Conservation (phyloP, 2,113 vertebrate species). For the Rissa tridactyla region DNA sequence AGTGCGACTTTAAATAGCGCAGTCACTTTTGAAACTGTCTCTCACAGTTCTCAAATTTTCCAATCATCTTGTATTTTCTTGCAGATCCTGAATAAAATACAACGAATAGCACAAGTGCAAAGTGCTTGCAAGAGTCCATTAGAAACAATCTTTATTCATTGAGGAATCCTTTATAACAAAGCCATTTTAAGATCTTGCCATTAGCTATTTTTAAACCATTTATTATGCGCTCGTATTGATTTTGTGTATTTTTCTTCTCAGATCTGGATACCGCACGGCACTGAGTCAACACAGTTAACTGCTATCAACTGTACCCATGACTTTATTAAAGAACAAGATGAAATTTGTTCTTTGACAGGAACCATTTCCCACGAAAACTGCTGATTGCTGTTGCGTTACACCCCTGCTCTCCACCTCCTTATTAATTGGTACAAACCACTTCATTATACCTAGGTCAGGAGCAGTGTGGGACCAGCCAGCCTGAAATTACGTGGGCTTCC, state of each 20-base stretch:
- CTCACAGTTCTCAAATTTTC: neutral
- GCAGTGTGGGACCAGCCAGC: rapidly evolving
- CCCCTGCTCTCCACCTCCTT: neutral
- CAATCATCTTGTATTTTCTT: neutral
- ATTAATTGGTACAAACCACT: neutral
- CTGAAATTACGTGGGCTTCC: neutral
- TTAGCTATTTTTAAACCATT: constrained; percentile 29
- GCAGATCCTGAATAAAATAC: neutral
- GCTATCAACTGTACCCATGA: neutral
- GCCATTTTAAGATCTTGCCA: neutral
- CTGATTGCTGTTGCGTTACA: neutral
- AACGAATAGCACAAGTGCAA: neutral
- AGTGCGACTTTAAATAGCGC: neutral
- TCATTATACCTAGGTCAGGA: neutral
- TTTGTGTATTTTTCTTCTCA: neutral
- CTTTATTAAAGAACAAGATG: neutral
- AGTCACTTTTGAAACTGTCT: neutral
- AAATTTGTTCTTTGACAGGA: neutral
- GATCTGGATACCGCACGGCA: neutral
- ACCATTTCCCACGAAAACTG: neutral
- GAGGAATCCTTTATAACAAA: constrained; percentile 16
- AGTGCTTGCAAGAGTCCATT: neutral
- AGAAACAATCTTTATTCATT: neutral
- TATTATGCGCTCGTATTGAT: neutral
- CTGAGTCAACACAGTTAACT: neutral